These are phyloP conservation scores for Blennius ocellaris DNA, from an alignment of 2,113 vertebrate species.

Conservation along the genomic window DNA sequence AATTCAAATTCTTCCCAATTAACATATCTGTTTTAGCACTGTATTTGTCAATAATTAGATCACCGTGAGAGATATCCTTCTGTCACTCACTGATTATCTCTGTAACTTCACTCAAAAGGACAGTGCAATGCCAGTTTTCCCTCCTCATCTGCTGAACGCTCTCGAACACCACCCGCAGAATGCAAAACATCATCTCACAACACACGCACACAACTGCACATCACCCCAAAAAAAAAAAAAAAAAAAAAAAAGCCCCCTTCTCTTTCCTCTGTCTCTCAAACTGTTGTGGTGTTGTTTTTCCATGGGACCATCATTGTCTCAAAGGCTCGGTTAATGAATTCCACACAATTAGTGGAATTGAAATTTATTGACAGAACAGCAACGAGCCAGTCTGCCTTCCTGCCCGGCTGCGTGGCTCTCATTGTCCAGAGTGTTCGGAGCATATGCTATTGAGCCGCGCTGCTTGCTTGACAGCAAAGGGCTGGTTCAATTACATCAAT, in stretches of 20 bases:
- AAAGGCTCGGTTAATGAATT: conserved; percentile 85
- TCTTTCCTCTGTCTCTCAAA: conserved; percentile 75
- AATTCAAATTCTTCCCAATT: not conserved
- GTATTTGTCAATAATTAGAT: not conserved
- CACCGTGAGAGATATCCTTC: not conserved
- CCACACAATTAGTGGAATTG: conserved; percentile 97
- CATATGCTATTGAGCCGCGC: conserved; percentile 85
- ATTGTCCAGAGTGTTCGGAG: conserved; percentile 90
- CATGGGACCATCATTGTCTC: conserved; percentile 77
- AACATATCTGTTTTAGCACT: not conserved
- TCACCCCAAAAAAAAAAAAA: conserved; percentile 46
- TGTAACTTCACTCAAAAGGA: conserved; percentile 14
- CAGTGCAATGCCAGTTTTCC: conserved; percentile 10
- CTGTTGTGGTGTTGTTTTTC: conserved; percentile 79
- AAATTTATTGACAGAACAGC: conserved; percentile 96
- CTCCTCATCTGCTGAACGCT: conserved; percentile 25
- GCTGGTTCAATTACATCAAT: conserved; percentile 94
- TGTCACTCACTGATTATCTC: conserved; percentile 26
- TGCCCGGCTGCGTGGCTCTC: conserved; percentile 85
- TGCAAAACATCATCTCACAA: conserved; percentile 55
- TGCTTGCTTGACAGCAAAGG: conserved; percentile 87
- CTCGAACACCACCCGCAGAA: conserved; percentile 43
- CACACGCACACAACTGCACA: conserved; percentile 24
- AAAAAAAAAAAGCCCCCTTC: conserved; percentile 33
- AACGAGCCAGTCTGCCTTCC: conserved; percentile 74